Percentiles rank a stretch among this genome's conserved stretches.
phyloP scores from a whole-genome alignment of 2,888 invertebrate genomes.

The Myopa testacea region DNA sequence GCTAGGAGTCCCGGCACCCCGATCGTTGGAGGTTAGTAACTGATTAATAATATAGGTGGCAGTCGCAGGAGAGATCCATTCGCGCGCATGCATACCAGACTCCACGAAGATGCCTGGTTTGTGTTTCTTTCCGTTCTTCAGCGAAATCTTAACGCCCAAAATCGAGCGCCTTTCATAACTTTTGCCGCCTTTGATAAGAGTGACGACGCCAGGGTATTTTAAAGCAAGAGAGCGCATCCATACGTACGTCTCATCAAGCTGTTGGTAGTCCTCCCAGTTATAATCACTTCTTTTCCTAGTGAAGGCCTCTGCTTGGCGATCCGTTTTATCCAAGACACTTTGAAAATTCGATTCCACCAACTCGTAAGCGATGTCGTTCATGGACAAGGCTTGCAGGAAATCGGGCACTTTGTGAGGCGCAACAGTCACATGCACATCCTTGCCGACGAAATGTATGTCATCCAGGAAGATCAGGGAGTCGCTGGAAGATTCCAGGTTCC shows the following conservation, averaged over 20 bases:
- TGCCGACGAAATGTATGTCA: slow-evolving; percentile 63
- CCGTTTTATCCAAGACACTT: slow-evolving; percentile 49
- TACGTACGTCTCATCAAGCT: slow-evolving; percentile 69
- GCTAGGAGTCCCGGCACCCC: too few species aligned
- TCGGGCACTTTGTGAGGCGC: slow-evolving; percentile 48
- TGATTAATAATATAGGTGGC: slow-evolving; percentile 74
- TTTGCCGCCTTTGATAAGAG: slow-evolving; percentile 70
- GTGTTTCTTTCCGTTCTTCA: slow-evolving; percentile 50
- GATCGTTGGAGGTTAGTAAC: slow-evolving; percentile 71
- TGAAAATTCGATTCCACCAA: slow-evolving; percentile 65
- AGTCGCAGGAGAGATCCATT: slow-evolving; percentile 79
- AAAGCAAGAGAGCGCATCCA: slow-evolving; percentile 71
- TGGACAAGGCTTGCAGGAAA: slow-evolving; percentile 43
- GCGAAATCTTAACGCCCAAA: slow-evolving; percentile 72
- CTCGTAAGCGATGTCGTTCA: slow-evolving; percentile 68
- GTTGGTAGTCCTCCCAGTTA: slow-evolving; percentile 59
- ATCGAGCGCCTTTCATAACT: slow-evolving; percentile 75
- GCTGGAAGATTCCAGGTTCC: slow-evolving; percentile 61
- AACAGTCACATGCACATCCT: slow-evolving; percentile 68
- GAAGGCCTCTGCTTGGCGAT: not conserved
- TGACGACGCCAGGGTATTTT: slow-evolving; percentile 69
- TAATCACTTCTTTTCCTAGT: slow-evolving; percentile 42
- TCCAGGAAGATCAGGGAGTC: slow-evolving; percentile 68
- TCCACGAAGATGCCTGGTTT: slow-evolving; percentile 72
- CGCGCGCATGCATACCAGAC: slow-evolving; percentile 78